Percentiles rank a stretch among this genome's conserved stretches.
Evolutionary conservation across 2,888 invertebrate genomes (phyloP).

Genomic region (Epiblema foenella): DNA sequence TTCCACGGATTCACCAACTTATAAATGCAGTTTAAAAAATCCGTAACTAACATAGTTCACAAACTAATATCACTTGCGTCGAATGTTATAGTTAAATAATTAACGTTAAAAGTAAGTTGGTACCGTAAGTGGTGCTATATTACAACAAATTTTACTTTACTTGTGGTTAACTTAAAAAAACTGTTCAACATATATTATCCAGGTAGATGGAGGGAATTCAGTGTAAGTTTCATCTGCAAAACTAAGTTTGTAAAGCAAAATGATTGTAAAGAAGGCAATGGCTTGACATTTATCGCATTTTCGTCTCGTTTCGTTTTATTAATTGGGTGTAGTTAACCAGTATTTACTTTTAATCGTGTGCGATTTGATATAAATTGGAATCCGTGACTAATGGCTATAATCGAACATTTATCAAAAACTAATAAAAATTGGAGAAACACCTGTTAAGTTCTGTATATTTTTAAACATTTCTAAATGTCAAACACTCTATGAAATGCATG

Average conservation of each 20-base stretch:
- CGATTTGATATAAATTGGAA: conserved; percentile 15
- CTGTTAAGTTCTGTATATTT: neutral
- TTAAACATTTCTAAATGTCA: too few relatives aligned
- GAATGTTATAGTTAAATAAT: neutral
- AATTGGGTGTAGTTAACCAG: conserved; percentile 40
- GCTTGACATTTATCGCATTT: conserved; percentile 34
- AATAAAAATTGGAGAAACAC: neutral
- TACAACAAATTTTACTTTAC: conserved; percentile 16
- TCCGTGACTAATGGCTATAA: conserved; percentile 1
- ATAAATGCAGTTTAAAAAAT: neutral
- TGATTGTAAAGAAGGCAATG: conserved; percentile 23
- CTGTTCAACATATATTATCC: neutral
- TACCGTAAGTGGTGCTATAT: neutral
- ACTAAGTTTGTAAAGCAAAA: conserved; percentile 20
- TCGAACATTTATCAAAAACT: neutral
- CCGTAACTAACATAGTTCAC: conserved; percentile 1
- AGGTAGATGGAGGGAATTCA: neutral
- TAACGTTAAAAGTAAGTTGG: neutral
- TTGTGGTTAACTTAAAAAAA: conserved; percentile 4
- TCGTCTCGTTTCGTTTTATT: conserved; percentile 36
- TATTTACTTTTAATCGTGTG: conserved; percentile 37
- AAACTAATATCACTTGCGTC: neutral
- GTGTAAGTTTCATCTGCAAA: neutral
- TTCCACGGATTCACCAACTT: conserved; percentile 16
- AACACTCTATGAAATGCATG: too few relatives aligned